These are phyloP conservation scores for Pseudorasbora parva DNA, from an alignment of 2,113 vertebrate species.

Conservation along the genomic window DNA sequence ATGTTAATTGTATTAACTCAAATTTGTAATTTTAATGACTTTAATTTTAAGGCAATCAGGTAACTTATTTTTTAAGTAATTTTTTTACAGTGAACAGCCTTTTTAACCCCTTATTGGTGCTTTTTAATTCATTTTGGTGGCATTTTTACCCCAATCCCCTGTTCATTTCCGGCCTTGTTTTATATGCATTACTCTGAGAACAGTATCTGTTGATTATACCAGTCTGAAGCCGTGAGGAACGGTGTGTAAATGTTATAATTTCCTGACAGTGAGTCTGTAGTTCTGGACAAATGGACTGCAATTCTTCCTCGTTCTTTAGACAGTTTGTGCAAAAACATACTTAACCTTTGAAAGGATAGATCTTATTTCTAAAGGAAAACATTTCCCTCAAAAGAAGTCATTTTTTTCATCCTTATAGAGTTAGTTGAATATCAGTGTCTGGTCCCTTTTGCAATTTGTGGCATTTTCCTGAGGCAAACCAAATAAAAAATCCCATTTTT, in stretches of 20 bases:
- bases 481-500: constrained; percentile 46
- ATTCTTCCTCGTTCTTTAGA: background rate
- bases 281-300: background rate
- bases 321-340: constrained; percentile 16
- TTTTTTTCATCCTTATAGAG: constrained; percentile 4
- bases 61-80: no score
- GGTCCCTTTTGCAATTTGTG: background rate
- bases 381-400: background rate
- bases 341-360: constrained; percentile 8
- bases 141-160: no score
- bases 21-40: no score
- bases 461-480: constrained; percentile 41
- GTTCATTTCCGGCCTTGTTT: no score
- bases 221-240: background rate
- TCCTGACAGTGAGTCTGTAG: background rate
- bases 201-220: background rate
- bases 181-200: background rate
- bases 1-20: no score
- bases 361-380: constrained; percentile 28
- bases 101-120: no score
- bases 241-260: background rate
- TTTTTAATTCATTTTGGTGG: no score
- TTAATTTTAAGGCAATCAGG: no score
- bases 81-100: no score
- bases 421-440: constrained; percentile 17